These are phyloP conservation scores for Alentia gelatinosa DNA, from an alignment of 2,888 invertebrate species.

Conservation along the genomic window DNA sequence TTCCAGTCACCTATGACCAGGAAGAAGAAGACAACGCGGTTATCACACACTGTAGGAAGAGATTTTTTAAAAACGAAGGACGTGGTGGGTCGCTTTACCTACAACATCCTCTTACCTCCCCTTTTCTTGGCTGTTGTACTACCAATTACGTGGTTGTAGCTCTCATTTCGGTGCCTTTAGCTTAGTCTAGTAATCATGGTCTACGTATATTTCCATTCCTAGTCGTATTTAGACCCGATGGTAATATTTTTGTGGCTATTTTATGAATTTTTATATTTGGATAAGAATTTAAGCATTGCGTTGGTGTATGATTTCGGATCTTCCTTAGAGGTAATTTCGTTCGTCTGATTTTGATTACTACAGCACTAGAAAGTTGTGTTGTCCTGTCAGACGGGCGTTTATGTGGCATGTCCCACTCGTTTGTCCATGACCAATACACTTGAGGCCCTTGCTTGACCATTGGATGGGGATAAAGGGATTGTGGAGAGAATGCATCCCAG, in stretches of 20 bases:
- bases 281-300: no score
- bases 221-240: background rate
- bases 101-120: conserved; percentile 13
- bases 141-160: conserved; percentile 24
- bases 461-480: no score
- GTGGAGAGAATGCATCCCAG: no score
- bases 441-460: conserved; percentile 42
- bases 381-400: background rate
- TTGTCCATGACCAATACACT: conserved; percentile 26
- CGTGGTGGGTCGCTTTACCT: conserved; percentile 48
- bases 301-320: background rate
- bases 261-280: no score
- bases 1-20: conserved; percentile 19
- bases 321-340: background rate
- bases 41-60: conserved; percentile 15
- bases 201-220: background rate
- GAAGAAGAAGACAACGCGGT: background rate
- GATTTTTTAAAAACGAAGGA: conserved; percentile 47
- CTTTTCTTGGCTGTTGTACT: conserved; percentile 38
- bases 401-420: conserved; percentile 25
- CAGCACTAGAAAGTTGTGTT: background rate
- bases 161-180: conserved; percentile 30
- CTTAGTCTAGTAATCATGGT: conserved; percentile 43
- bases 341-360: background rate
- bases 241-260: no score